These are phyloP conservation scores for Ormyrus thymus DNA, from an alignment of 2,888 invertebrate genomes.

Conservation along the genomic window DNA sequence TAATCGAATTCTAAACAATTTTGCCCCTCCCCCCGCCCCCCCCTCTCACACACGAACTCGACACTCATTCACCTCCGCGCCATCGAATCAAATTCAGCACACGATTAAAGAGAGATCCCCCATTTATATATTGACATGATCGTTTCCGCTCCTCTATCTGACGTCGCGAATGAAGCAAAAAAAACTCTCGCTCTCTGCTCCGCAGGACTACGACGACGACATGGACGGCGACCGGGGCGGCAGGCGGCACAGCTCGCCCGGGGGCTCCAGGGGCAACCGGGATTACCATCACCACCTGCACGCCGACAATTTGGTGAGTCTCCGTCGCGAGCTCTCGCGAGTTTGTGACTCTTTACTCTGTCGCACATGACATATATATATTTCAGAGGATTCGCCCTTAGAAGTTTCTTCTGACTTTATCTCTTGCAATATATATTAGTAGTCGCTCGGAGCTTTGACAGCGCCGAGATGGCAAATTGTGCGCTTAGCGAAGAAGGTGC, in stretches of 20 bases:
- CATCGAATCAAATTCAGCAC: slow-evolving; percentile 20
- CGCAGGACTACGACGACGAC: slow-evolving; percentile 85
- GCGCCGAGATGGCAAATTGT: too few relatives aligned
- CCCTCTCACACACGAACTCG: background rate
- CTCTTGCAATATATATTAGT: too few relatives aligned
- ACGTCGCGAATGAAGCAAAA: background rate
- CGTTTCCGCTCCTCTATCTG: too few relatives aligned
- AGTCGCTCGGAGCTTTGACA: too few relatives aligned
- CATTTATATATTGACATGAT: background rate
- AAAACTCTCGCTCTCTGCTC: background rate
- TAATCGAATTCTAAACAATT: background rate
- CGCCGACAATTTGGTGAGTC: slow-evolving; percentile 74
- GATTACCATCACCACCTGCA: slow-evolving; percentile 72
- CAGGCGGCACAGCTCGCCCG: slow-evolving; percentile 83
- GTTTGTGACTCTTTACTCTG: background rate
- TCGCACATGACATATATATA: background rate
- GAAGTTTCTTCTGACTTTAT: too few relatives aligned
- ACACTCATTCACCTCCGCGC: slow-evolving; percentile 10
- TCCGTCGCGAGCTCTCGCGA: background rate
- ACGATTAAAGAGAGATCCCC: background rate
- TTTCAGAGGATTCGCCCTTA: slow-evolving; percentile 18
- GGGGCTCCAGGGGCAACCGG: slow-evolving; percentile 81
- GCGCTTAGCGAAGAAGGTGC: background rate
- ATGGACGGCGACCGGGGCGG: slow-evolving; percentile 79
- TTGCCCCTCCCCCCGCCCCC: background rate